These are phyloP conservation scores for Zoroaster sp. DNA, from an alignment of 53 echinoderm and acorn worm genomes.

Conservation along the genomic window DNA sequence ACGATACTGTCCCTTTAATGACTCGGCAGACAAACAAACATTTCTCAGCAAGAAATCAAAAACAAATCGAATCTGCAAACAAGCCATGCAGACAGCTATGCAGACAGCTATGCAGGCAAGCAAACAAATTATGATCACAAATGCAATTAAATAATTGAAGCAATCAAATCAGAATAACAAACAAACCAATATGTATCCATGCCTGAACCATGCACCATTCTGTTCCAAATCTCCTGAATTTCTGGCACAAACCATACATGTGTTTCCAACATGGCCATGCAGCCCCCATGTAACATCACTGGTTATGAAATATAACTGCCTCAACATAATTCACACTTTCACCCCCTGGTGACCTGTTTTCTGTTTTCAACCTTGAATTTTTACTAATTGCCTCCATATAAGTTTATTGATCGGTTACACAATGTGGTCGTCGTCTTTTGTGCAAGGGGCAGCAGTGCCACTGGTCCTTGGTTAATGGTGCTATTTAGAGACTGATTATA, in stretches of 20 bases:
- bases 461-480: neutral
- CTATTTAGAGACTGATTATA: neutral
- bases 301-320: neutral
- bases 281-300: neutral
- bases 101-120: too few species aligned
- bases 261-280: neutral
- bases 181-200: too few species aligned
- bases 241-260: neutral
- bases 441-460: neutral
- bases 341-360: neutral
- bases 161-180: too few species aligned
- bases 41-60: too few species aligned
- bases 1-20: too few species aligned
- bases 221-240: too few species aligned
- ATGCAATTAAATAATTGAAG: too few species aligned
- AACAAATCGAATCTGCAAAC: too few species aligned
- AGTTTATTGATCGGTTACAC: neutral
- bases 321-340: slow-evolving; percentile 1
- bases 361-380: neutral
- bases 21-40: too few species aligned
- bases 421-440: neutral
- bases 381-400: slow-evolving; percentile 13
- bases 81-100: too few species aligned
- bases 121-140: too few species aligned
- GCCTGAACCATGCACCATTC: too few species aligned